Evolutionary conservation across 2,113 vertebrate species (phyloP), one percentile per base, ranked within the genome.

Genomic region (Desmodus rotundus): DNA sequence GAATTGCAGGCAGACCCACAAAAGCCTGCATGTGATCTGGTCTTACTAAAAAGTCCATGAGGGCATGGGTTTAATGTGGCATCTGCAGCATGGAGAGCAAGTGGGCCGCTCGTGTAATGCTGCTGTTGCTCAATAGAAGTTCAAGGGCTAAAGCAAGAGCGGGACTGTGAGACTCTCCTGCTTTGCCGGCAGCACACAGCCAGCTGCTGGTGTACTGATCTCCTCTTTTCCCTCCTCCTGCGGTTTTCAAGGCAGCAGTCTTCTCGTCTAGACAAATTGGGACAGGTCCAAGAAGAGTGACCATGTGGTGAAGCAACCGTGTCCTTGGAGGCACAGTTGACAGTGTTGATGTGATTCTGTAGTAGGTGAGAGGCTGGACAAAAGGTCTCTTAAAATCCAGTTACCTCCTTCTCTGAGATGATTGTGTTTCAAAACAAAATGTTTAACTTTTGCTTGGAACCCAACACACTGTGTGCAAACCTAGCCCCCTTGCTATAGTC

Each of bases 191-290:
- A 1, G 8, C 17, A 52, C 41, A 20, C 24, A 28, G 58, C 47
- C 92, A 87, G 87, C 65, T 76, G 84, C 76, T 31, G 16, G 33
- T 82, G 12, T 50, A 36, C 28, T 70, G n/a, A 77, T 41, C 68
- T 88, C 78, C 33, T 24, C 63, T 68, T 41, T 54, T 65, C 54
- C 54, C 77, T 73, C 84, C 45, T 19, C 61, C 77, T 68, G 36
- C 91, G 93, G 72, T 73, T 91, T 94, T 43, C 8, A 38, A 86
- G 63, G 50, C 65, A 87, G 38, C 54, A 19, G 20, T 84, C 76
- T 93, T 87, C 95, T 87, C 1, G 3, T 96, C 89, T 96, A 89
- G 87, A 96, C 84, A 54, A 31, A 38, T 43, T 92, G 74, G 89
- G 87, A 38, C 36, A 65, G 52, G 61, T 91, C 91, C 85, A 93